Conservation (phyloP, 2,888 invertebrate species). For the Ptychoptera albimana region DNA sequence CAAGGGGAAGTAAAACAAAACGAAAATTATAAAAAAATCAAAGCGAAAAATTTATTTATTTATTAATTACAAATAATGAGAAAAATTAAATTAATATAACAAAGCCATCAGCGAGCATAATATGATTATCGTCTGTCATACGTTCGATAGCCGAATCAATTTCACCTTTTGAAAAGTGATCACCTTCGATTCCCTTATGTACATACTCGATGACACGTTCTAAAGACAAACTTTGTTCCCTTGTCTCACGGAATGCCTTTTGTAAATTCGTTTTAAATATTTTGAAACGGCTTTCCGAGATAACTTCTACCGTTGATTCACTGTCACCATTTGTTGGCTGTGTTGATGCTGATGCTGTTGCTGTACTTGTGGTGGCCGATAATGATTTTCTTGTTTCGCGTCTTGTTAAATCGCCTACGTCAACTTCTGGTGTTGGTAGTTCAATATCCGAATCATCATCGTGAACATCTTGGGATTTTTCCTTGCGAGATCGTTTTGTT, state of each 20-base stretch:
- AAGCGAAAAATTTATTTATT: no score
- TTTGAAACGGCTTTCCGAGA: slow-evolving; percentile 35
- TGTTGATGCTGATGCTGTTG: slow-evolving; percentile 9
- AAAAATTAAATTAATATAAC: slow-evolving; percentile 58
- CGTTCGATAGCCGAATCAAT: slow-evolving; percentile 58
- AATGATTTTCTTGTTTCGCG: slow-evolving; percentile 23
- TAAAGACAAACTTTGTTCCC: slow-evolving; percentile 58
- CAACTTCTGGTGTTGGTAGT: slow-evolving; percentile 20
- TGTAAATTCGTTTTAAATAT: slow-evolving; percentile 58
- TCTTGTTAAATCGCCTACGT: slow-evolving; percentile 27
- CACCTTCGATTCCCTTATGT: slow-evolving; percentile 40
- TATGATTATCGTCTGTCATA: slow-evolving; percentile 82
- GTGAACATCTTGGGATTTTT: neutral
- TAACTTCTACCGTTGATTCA: slow-evolving; percentile 16
- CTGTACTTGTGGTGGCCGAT: no score
- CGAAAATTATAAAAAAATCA: no score
- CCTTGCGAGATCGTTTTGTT: slow-evolving; percentile 15
- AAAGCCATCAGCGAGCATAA: slow-evolving; percentile 78
- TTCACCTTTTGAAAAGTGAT: slow-evolving; percentile 49
- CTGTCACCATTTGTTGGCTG: slow-evolving; percentile 9
- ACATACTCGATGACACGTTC: slow-evolving; percentile 46
- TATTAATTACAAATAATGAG: neutral
- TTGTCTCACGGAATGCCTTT: slow-evolving; percentile 59
- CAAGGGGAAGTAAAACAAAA: no score
- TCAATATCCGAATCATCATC: slow-evolving; percentile 15